Evolutionary conservation across 1,140 invertebrate species (phyloP).

Genomic region (Bombyx mandarina): DNA sequence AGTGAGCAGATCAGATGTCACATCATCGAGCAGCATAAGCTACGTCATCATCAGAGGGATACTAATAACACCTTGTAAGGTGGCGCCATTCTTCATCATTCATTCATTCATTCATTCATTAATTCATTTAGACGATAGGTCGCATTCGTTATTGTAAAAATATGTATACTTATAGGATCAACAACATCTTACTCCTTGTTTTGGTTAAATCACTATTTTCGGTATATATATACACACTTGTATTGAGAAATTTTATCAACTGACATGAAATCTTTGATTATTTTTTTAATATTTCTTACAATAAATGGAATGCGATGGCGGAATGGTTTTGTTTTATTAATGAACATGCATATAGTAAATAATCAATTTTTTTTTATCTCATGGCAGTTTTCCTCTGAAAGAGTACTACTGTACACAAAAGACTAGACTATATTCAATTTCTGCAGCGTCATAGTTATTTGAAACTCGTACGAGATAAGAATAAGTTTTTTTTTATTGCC

Average conservation of each 20-base stretch:
- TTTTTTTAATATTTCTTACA: conserved; percentile 56
- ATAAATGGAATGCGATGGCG: conserved; percentile 68
- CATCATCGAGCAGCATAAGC: conserved; percentile 48
- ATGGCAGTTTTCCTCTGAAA: too few species aligned
- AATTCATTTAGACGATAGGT: conserved; percentile 57
- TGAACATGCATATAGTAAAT: too few species aligned
- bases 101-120: conserved; percentile 21
- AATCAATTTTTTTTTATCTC: too few species aligned
- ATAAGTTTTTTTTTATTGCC: too few species aligned
- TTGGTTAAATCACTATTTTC: not conserved
- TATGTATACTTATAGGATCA: conserved; percentile 17
- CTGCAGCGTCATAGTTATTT: too few species aligned
- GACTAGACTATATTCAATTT: too few species aligned
- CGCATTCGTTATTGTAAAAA: conserved; percentile 64
- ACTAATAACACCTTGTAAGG: conserved; percentile 38
- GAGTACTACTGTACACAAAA: too few species aligned
- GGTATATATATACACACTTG: conserved; percentile 6
- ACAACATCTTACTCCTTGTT: too few species aligned
- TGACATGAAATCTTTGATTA: conserved; percentile 9
- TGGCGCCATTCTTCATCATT: conserved; percentile 39
- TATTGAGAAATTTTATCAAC: conserved; percentile 12
- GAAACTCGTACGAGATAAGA: too few species aligned
- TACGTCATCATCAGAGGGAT: conserved; percentile 46
- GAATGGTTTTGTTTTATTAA: conserved; percentile 47
- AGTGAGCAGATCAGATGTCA: conserved; percentile 25